Evolutionary conservation across 2,888 invertebrate species (phyloP).

Genomic region (Agriopis leucophaearia): DNA sequence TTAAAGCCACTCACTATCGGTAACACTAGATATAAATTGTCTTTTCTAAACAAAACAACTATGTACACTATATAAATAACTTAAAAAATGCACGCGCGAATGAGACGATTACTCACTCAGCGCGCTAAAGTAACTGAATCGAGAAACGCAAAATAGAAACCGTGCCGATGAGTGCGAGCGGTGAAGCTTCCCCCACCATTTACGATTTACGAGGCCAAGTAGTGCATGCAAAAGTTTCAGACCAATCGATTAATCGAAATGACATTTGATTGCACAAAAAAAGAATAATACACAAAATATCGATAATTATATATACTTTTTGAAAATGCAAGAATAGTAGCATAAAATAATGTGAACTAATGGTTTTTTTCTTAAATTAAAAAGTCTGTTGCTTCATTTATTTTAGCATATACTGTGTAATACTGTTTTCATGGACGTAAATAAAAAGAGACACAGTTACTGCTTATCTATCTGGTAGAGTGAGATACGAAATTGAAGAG

Average conservation of each 20-base stretch:
- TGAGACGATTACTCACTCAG: slow-evolving; percentile 66
- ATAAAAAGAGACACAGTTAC: slow-evolving; percentile 76
- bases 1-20: slow-evolving; percentile 60
- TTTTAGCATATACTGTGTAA: slow-evolving; percentile 66
- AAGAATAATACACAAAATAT: background rate
- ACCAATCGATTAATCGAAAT: slow-evolving; percentile 62
- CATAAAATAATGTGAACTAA: background rate
- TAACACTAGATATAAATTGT: slow-evolving; percentile 60
- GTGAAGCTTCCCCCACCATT: slow-evolving; percentile 73
- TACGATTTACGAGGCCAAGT: slow-evolving; percentile 82
- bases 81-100: slow-evolving; percentile 74
- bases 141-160: slow-evolving; percentile 86
- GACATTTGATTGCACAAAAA: background rate
- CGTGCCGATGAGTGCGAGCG: slow-evolving; percentile 76
- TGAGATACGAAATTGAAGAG: slow-evolving; percentile 62
- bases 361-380: background rate
- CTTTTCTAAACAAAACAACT: slow-evolving; percentile 63
- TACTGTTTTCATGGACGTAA: slow-evolving; percentile 77
- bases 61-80: slow-evolving; percentile 73
- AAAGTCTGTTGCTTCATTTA: slow-evolving; percentile 47
- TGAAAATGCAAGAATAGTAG: background rate
- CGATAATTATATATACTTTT: background rate
- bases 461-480: slow-evolving; percentile 65
- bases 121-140: slow-evolving; percentile 81
- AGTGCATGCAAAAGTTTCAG: slow-evolving; percentile 69